Evolutionary conservation across 2,888 invertebrate species (phyloP).

Genomic region (Oegoconia quadripuncta): DNA sequence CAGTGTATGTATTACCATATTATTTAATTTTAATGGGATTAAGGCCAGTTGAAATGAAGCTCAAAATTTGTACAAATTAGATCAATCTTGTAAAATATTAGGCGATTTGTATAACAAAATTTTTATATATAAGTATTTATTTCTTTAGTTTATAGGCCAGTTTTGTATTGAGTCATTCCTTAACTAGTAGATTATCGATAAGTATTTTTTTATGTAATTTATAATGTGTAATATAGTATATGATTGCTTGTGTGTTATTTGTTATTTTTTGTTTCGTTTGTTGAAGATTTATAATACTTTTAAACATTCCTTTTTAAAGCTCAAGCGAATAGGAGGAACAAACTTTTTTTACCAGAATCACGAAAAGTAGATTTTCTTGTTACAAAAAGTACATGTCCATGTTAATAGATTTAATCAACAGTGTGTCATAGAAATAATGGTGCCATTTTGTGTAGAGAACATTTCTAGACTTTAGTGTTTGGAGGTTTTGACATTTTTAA

Average conservation of each 20-base stretch:
- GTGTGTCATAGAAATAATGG: no score
- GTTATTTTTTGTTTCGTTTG: slow-evolving; percentile 62
- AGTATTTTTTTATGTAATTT: slow-evolving; percentile 39
- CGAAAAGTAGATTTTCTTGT: no score
- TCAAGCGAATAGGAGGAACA: slow-evolving; percentile 37
- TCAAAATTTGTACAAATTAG: slow-evolving; percentile 74
- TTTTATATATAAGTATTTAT: slow-evolving; percentile 66
- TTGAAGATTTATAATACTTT: slow-evolving; percentile 58
- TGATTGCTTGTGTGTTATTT: slow-evolving; percentile 50
- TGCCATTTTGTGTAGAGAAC: no score
- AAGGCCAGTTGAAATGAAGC: slow-evolving; percentile 70
- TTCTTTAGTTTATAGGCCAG: slow-evolving; percentile 63
- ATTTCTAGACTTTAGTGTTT: no score
- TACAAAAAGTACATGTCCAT: no score
- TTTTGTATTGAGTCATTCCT: slow-evolving; percentile 71
- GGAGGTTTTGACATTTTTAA: no score
- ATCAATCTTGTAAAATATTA: slow-evolving; percentile 31
- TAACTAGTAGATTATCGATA: slow-evolving; percentile 24
- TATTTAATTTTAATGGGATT: slow-evolving; percentile 59
- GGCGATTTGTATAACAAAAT: slow-evolving; percentile 12
- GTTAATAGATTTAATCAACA: no score
- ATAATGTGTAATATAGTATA: slow-evolving; percentile 38
- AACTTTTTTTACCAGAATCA: slow-evolving; percentile 15
- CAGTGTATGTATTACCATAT: slow-evolving; percentile 52
- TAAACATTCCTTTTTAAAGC: slow-evolving; percentile 52